Conservation (phyloP, 2,888 invertebrate genomes). For the Leptarthrus brevirostris region DNA sequence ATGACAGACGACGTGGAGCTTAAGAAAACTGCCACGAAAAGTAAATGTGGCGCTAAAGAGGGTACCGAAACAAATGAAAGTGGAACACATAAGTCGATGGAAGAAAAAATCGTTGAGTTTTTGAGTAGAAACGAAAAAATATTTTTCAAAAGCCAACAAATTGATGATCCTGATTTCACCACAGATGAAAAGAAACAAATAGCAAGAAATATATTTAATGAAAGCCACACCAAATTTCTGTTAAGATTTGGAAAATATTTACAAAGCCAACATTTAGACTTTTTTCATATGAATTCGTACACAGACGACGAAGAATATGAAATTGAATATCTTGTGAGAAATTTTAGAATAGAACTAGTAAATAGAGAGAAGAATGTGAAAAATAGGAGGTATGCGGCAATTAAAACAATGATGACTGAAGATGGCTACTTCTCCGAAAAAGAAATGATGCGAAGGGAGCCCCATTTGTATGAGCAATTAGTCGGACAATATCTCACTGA, state of each 20-base stretch:
- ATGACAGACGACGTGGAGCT: slow-evolving; percentile 32
- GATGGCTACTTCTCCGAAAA: slow-evolving; percentile 87
- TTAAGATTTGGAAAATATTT: slow-evolving; percentile 81
- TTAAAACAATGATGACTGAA: slow-evolving; percentile 77
- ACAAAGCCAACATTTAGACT: slow-evolving; percentile 72
- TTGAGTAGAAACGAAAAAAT: slow-evolving; percentile 60
- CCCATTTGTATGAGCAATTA: slow-evolving; percentile 88
- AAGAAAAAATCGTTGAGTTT: slow-evolving; percentile 59
- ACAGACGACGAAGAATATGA: slow-evolving; percentile 73
- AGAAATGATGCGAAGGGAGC: slow-evolving; percentile 94
- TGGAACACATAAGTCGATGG: slow-evolving; percentile 46
- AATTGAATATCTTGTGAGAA: slow-evolving; percentile 73
- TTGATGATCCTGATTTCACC: slow-evolving; percentile 80
- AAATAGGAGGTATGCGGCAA: slow-evolving; percentile 85
- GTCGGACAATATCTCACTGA: slow-evolving; percentile 87
- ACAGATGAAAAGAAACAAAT: slow-evolving; percentile 77
- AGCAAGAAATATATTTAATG: slow-evolving; percentile 73
- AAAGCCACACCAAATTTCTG: slow-evolving; percentile 78
- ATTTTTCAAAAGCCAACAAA: slow-evolving; percentile 85
- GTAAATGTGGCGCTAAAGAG: neutral
- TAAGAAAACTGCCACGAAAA: neutral
- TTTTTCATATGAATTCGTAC: slow-evolving; percentile 63
- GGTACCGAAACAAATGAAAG: neutral
- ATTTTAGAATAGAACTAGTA: slow-evolving; percentile 71
- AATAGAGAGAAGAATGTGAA: slow-evolving; percentile 72